Base-by-base conservation (phyloP, 2,113 vertebrate genomes). In the Benthochromis sp. region DNA sequence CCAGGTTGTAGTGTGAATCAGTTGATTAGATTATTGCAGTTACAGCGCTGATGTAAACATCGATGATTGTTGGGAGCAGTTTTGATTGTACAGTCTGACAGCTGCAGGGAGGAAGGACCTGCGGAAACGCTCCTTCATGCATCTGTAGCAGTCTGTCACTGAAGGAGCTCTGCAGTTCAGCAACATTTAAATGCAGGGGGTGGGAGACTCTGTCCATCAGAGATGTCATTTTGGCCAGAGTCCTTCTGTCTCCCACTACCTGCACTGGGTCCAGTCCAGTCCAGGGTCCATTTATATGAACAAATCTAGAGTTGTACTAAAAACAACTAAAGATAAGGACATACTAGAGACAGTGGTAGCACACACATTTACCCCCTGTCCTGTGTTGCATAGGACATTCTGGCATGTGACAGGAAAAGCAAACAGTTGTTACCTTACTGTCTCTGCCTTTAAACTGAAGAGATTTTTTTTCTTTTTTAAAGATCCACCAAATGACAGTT, bases 241-340 rank as follows among this genome's bases (percentile, higher is more conserved):
- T 52, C 5, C 50, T 52, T 52, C 17, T n/a, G 17, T 52, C 50
- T 52, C 50, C 50, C 50, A 1, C 50, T 0, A 52, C 17, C 17
- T 52, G 17, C 50, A 52, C 5, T 52, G 5, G 17, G 50, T 52
- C 50, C 50, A n/a, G 47, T 50, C 47, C 47, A 17, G 17, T 52
- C 50, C 50, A 52, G 50, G 50, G 50, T 52, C 8, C 50, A 54
- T 4, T 54, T 24, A 54, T 54, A 12, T 54, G 53, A 24, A 54
- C 53, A 54, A 54, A 54, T 0, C 53, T 24, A 1, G n/a, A 54
- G 53, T 54, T 1, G 53, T 1, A 1, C 10, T 24, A 12, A 54
- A 24, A 54, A 24, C 53, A 54, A 54, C 53, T 24, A 54, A 54
- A 54, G 5, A 24, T 54, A 54, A 54, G n/a, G 0, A 54, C 10